Percentiles rank a stretch among this genome's conserved stretches.
Conservation (phyloP, 2,113 vertebrate genomes). For the Embiotoca jacksoni region DNA sequence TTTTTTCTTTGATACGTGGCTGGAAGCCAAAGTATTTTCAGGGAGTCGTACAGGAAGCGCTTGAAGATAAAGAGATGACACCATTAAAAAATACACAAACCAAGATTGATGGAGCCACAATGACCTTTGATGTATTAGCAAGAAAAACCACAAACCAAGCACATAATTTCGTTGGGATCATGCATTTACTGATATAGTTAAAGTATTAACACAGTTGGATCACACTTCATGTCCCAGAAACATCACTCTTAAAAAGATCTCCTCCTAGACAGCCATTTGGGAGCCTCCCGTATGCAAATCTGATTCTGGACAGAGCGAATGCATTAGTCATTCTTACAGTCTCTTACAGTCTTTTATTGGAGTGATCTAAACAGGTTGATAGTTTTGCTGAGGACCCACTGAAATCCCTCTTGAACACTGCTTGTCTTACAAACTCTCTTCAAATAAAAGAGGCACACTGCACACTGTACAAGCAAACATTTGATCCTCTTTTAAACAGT, state of each 20-base stretch:
- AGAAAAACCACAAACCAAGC: background rate
- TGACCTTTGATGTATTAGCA: background rate
- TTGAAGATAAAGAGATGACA: conserved; percentile 31
- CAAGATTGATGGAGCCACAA: background rate
- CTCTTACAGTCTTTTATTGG: background rate
- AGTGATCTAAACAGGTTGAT: background rate
- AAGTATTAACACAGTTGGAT: no score
- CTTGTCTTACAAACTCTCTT: background rate
- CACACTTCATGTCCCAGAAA: no score
- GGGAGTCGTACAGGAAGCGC: conserved; percentile 15
- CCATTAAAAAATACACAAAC: conserved; percentile 38
- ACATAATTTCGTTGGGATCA: no score
- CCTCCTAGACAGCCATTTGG: background rate
- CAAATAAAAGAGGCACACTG: background rate
- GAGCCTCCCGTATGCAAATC: background rate
- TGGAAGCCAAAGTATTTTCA: conserved; percentile 51
- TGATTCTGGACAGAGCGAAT: background rate
- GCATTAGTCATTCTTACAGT: background rate
- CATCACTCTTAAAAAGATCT: background rate
- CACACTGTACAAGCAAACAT: no score
- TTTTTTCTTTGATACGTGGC: conserved; percentile 58
- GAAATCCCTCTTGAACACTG: background rate
- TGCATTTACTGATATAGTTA: background rate
- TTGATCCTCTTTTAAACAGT: no score
- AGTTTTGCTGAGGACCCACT: background rate